phyloP scores from a whole-genome alignment of 2,113 vertebrate genomes.

The Myotis brandtii region DNA sequence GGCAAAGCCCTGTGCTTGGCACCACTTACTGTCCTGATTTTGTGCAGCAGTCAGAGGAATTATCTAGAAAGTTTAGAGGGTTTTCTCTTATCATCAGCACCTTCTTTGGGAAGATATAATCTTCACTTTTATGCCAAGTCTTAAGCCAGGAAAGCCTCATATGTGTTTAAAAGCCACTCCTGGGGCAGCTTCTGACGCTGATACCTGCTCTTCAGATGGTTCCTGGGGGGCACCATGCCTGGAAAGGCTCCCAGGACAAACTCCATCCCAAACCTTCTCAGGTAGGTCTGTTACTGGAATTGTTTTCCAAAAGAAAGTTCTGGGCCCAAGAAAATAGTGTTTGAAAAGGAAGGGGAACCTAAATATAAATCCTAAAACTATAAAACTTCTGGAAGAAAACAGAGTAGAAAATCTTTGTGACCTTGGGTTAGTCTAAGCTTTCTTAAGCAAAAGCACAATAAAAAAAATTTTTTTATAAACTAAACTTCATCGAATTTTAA shows the following conservation, averaged over 20 bases:
- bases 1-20: slow-evolving; percentile 36
- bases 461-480: background rate
- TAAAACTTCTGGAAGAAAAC: slow-evolving; percentile 30
- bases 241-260: background rate
- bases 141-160: background rate
- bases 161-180: background rate
- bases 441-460: slow-evolving; percentile 34
- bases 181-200: background rate
- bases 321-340: background rate
- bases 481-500: background rate
- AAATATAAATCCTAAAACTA: slow-evolving; percentile 50
- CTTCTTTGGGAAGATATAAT: slow-evolving; percentile 1
- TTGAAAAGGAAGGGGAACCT: slow-evolving; percentile 31
- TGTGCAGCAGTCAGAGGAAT: background rate
- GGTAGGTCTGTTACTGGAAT: background rate
- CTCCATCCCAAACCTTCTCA: background rate
- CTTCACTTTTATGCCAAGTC: slow-evolving; percentile 11
- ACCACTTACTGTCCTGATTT: background rate
- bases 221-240: background rate
- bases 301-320: background rate
- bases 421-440: background rate
- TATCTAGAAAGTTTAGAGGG: slow-evolving; percentile 43
- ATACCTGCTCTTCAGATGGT: background rate
- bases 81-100: slow-evolving; percentile 12
- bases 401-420: slow-evolving; percentile 17